Percentiles rank a stretch among this genome's conserved stretches.
phyloP scores from a whole-genome alignment of 2,113 vertebrate species.

The Leptosomus discolor region DNA sequence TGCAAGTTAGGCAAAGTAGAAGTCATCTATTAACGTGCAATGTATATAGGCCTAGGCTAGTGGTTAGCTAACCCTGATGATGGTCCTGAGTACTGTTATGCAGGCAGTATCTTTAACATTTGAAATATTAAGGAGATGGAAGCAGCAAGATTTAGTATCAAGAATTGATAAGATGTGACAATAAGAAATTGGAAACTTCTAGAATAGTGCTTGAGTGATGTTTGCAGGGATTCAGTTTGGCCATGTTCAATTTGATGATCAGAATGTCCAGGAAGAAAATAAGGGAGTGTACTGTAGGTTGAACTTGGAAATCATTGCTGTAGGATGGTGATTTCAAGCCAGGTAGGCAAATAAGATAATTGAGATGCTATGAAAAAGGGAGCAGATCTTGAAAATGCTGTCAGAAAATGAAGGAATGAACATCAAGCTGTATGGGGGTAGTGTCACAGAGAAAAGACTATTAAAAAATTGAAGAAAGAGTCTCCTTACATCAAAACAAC shows the following conservation, averaged over 20 bases:
- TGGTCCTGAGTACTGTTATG: neutral
- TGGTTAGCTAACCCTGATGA: neutral
- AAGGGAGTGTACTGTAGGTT: neutral
- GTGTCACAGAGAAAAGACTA: neutral
- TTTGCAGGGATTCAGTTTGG: neutral
- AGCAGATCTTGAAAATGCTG: neutral
- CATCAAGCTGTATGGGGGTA: neutral
- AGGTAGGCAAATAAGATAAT: neutral
- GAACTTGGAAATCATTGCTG: neutral
- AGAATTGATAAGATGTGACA: fast-evolving
- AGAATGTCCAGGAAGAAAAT: neutral
- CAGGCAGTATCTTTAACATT: neutral
- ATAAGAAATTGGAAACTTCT: neutral
- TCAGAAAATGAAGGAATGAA: neutral
- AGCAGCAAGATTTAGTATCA: neutral
- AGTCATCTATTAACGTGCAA: neutral
- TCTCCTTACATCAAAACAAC: neutral
- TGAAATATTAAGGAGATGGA: neutral
- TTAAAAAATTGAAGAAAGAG: neutral
- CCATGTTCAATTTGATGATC: neutral
- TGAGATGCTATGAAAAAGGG: neutral
- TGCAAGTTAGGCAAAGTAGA: neutral
- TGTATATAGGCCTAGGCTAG: neutral
- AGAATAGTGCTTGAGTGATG: neutral
- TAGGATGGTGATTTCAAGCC: neutral